phyloP scores from a whole-genome alignment of 1,140 invertebrate genomes.

The Drosophila baimaii region DNA sequence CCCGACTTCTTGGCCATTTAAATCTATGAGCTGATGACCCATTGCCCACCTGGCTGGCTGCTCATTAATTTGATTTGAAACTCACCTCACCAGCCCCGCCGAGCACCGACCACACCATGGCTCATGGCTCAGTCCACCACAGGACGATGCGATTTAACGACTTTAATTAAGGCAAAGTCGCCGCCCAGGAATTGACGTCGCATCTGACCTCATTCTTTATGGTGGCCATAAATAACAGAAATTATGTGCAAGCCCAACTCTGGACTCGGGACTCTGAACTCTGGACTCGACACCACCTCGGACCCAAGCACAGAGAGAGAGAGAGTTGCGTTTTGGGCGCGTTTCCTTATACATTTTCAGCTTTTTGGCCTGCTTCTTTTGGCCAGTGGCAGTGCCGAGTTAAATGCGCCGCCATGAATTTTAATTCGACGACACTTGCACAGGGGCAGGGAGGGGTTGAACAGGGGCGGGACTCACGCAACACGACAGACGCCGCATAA shows the following conservation, averaged over 20 bases:
- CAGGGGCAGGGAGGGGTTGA: slow-evolving; percentile 28
- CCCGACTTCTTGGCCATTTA: slow-evolving; percentile 55
- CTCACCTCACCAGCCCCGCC: slow-evolving; percentile 18
- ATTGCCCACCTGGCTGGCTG: slow-evolving; percentile 66
- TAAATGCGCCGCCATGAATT: slow-evolving; percentile 80
- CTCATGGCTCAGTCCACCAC: slow-evolving; percentile 3
- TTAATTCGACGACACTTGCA: slow-evolving; percentile 81
- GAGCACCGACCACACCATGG: neutral
- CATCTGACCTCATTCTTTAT: slow-evolving; percentile 79
- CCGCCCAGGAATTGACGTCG: slow-evolving; percentile 63
- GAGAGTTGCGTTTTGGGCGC: slow-evolving; percentile 31
- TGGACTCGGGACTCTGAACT: slow-evolving; percentile 24
- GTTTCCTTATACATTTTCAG: slow-evolving; percentile 32
- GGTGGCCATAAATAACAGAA: slow-evolving; percentile 76
- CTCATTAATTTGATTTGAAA: slow-evolving; percentile 76
- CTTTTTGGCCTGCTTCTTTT: slow-evolving; percentile 43
- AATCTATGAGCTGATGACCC: slow-evolving; percentile 72
- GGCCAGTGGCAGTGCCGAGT: slow-evolving; percentile 60
- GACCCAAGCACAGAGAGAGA: neutral
- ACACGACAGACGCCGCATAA: slow-evolving; percentile 68
- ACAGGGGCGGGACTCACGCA: slow-evolving; percentile 55
- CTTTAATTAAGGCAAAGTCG: slow-evolving; percentile 76
- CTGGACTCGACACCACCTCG: slow-evolving; percentile 1
- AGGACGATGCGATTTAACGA: slow-evolving; percentile 63
- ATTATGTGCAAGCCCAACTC: slow-evolving; percentile 73